Evolutionary conservation across 2,113 vertebrate genomes (phyloP).

Genomic region (Salvator merianae): DNA sequence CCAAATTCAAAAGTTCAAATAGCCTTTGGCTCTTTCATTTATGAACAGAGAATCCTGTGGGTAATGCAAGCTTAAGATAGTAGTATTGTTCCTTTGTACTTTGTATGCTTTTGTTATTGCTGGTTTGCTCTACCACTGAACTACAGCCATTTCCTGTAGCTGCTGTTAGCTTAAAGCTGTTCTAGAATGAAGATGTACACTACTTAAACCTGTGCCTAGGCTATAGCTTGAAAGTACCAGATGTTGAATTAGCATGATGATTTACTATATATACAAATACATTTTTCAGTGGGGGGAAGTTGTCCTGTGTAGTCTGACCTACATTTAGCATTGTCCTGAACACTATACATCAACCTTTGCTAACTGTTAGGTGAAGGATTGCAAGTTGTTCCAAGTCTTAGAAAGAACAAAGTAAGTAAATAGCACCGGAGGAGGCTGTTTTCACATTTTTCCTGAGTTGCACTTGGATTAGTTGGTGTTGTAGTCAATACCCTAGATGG

Average conservation of each 20-base stretch:
- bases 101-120: too few relatives aligned
- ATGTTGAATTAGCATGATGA: not conserved
- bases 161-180: too few relatives aligned
- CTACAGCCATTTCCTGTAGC: too few relatives aligned
- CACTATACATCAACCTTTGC: not conserved
- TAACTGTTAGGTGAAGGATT: not conserved
- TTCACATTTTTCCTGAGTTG: not conserved
- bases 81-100: not conserved
- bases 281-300: not conserved
- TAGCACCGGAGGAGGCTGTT: not conserved
- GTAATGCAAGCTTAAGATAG: not conserved
- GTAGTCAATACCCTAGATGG: not conserved
- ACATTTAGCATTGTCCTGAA: not conserved
- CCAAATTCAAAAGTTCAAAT: not conserved
- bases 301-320: not conserved
- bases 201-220: not conserved
- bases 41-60: not conserved
- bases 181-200: too few relatives aligned
- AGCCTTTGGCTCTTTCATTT: not conserved
- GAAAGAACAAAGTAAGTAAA: not conserved
- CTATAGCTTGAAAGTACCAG: not conserved
- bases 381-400: too few relatives aligned
- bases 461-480: not conserved
- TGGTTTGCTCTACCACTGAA: too few relatives aligned
- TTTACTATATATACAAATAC: not conserved